phyloP scores from a whole-genome alignment of 2,888 invertebrate species.

The Labia minor region DNA sequence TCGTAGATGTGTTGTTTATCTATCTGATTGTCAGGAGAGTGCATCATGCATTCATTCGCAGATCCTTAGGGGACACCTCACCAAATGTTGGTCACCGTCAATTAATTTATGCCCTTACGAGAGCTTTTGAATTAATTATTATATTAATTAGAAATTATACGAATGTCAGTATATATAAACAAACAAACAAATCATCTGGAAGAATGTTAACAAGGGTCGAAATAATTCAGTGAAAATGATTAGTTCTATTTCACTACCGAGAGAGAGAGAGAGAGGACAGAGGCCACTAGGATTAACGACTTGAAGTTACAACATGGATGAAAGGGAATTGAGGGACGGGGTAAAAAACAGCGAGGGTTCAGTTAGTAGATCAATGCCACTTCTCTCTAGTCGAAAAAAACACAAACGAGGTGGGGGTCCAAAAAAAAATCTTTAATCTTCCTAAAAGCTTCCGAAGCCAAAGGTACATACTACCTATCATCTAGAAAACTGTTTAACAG shows the following conservation, averaged over 20 bases:
- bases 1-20: not conserved
- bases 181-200: not conserved
- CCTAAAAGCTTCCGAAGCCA: conserved; percentile 7
- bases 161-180: not conserved
- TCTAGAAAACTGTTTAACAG: not conserved
- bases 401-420: not conserved
- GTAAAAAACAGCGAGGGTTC: not conserved
- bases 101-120: not conserved
- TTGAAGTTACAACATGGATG: not conserved
- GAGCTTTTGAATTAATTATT: conserved; percentile 1
- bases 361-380: conserved; percentile 13
- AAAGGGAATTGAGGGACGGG: not conserved
- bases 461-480: conserved; percentile 2
- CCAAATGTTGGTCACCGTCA: not conserved
- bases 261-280: not conserved
- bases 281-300: not conserved
- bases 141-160: not conserved
- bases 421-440: conserved; percentile 13
- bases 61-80: not conserved
- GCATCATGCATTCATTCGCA: too few relatives aligned
- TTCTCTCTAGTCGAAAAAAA: not conserved
- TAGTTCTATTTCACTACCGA: not conserved
- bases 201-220: not conserved
- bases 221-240: conserved; percentile 13
- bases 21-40: not conserved